Evolutionary conservation across 2,888 invertebrate species (phyloP).

Genomic region (Drosophila fungiperda): DNA sequence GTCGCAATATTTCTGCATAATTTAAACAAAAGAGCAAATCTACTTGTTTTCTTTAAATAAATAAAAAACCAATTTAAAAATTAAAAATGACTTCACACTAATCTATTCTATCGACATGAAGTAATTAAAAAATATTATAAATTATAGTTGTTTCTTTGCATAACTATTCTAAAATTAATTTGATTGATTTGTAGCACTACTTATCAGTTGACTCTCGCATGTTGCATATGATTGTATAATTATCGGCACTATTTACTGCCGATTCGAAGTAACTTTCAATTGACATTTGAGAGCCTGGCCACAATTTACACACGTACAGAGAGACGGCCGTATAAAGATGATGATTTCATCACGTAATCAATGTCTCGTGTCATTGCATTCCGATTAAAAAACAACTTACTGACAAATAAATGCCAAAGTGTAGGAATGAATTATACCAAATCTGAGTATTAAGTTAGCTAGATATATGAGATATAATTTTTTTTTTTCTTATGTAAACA

Average conservation of each 20-base stretch:
- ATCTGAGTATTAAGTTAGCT: constrained; percentile 1
- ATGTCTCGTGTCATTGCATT: constrained; percentile 61
- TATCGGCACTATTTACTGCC: constrained; percentile 26
- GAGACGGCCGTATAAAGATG: constrained; percentile 9
- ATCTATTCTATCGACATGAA: not conserved
- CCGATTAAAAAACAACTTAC: constrained; percentile 35
- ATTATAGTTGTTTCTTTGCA: not conserved
- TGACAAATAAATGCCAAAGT: constrained; percentile 21
- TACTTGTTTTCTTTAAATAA: not conserved
- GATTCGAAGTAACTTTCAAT: constrained; percentile 56
- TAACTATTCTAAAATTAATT: not conserved
- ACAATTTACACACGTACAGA: constrained; percentile 19
- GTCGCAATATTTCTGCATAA: not conserved
- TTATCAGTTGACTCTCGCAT: constrained; percentile 11
- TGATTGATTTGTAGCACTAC: not conserved
- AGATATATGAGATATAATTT: not conserved
- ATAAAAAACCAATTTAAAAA: not conserved
- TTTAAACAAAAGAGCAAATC: not conserved
- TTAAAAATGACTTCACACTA: not conserved
- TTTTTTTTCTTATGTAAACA: not conserved
- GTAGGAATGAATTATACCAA: not conserved
- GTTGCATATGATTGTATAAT: constrained; percentile 16
- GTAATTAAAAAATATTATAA: not conserved
- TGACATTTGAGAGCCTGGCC: constrained; percentile 57
- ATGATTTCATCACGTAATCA: constrained; percentile 69